phyloP scores from a whole-genome alignment of 2,888 invertebrate genomes.

The Chaetoderma sp. region DNA sequence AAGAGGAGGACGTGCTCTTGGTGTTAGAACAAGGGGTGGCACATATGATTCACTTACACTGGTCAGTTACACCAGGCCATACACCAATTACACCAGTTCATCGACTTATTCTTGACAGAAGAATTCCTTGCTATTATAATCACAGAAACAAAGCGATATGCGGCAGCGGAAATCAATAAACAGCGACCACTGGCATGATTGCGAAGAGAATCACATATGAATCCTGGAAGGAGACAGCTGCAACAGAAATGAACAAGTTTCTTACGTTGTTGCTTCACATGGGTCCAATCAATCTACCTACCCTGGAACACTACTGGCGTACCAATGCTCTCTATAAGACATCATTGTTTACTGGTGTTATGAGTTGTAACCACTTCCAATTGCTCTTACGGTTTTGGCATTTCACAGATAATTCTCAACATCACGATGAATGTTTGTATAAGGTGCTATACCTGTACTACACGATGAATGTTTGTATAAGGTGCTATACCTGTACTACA shows the following conservation, averaged over 20 bases:
- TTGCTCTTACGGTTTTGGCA: conserved; percentile 12
- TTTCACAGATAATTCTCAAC: not conserved
- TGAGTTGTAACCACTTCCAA: conserved; percentile 9
- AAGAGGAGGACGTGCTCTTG: not conserved
- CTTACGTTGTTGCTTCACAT: not conserved
- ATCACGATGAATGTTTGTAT: too few relatives aligned
- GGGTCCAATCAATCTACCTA: conserved; percentile 1
- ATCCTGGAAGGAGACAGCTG: conserved; percentile 4
- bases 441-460: too few relatives aligned
- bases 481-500: too few relatives aligned
- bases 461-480: too few relatives aligned
- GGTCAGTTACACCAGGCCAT: not conserved
- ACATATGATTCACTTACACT: not conserved
- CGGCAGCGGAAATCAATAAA: not conserved
- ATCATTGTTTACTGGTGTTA: not conserved
- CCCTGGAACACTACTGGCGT: conserved; percentile 13
- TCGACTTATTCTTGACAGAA: not conserved
- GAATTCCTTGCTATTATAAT: not conserved
- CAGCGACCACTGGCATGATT: conserved; percentile 1
- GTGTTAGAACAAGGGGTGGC: not conserved
- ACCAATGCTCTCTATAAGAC: not conserved
- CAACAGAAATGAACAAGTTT: conserved; percentile 11
- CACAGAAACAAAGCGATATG: conserved; percentile 3
- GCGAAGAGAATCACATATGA: not conserved
- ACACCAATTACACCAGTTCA: too few relatives aligned